Percentiles rank a stretch among this genome's conserved stretches.
phyloP scores from a whole-genome alignment of 2,797 vertebrate genomes.

The Sparidentex hasta region DNA sequence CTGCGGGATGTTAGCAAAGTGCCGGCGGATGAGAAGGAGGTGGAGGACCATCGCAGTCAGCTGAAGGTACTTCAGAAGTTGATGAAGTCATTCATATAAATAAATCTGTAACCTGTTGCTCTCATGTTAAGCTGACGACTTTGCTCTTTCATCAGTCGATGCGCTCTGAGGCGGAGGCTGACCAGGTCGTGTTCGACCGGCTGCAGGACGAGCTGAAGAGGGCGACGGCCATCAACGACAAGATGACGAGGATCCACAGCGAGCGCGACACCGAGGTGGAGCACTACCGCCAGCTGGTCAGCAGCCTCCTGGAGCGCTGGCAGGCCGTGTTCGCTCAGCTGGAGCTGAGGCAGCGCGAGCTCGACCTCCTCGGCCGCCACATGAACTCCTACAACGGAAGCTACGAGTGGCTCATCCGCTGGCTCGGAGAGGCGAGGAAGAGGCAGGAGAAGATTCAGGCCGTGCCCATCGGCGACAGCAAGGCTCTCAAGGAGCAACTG shows the following conservation, averaged over 20 bases:
- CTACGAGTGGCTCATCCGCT: constrained; percentile 88
- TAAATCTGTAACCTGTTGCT: not conserved
- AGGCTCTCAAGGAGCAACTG: constrained; percentile 88
- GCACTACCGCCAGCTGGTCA: constrained; percentile 87
- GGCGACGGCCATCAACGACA: constrained; percentile 87
- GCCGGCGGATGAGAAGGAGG: constrained; percentile 87
- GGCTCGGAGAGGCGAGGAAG: constrained; percentile 88
- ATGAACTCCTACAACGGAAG: constrained; percentile 89
- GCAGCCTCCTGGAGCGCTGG: constrained; percentile 93
- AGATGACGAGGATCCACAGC: constrained; percentile 88
- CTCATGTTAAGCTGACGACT: not conserved
- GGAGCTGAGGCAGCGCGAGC: constrained; percentile 89
- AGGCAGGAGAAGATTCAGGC: constrained; percentile 92
- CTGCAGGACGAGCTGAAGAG: constrained; percentile 88
- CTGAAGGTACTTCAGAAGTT: constrained; percentile 87
- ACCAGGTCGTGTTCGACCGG: constrained; percentile 87
- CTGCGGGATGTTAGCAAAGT: constrained; percentile 91
- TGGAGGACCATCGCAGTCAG: constrained; percentile 87
- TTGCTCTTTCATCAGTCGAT: constrained; percentile 81
- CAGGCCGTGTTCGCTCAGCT: constrained; percentile 90
- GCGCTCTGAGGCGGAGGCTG: constrained; percentile 84
- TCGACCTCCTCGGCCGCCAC: constrained; percentile 90
- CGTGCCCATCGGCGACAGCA: constrained; percentile 83
- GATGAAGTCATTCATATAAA: too few relatives aligned
- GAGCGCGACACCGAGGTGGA: constrained; percentile 93